Evolutionary conservation across 2,797 vertebrate genomes (phyloP).

Genomic region (Esox masquinongy): DNA sequence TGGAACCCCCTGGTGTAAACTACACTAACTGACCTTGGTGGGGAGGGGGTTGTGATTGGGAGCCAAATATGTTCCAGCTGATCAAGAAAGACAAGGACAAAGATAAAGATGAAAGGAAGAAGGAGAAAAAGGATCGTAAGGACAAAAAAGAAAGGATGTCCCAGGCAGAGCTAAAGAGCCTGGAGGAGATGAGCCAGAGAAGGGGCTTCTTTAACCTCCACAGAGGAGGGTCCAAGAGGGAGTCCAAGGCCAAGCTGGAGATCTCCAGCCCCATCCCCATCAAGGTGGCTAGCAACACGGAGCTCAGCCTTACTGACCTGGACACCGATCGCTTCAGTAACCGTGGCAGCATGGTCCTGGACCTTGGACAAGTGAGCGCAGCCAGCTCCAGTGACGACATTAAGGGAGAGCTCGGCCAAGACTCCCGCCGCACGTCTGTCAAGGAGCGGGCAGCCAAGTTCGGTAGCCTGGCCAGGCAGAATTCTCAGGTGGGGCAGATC

Average conservation of each 20-base stretch:
- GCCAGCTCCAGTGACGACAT: slow-evolving; percentile 82
- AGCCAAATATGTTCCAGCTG: slow-evolving; percentile 72
- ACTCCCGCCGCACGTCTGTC: slow-evolving; percentile 78
- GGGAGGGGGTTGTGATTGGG: slow-evolving; percentile 12
- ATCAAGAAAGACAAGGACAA: slow-evolving; percentile 80
- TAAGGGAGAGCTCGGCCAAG: slow-evolving; percentile 64
- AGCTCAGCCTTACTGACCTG: slow-evolving; percentile 83
- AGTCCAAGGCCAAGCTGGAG: slow-evolving; percentile 85
- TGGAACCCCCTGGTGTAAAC: slow-evolving; percentile 22
- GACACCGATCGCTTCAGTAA: slow-evolving; percentile 76
- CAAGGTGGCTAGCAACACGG: slow-evolving; percentile 86
- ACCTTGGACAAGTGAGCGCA: slow-evolving; percentile 74
- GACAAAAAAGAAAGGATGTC: slow-evolving; percentile 81
- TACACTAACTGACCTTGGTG: slow-evolving; percentile 8
- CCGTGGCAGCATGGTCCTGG: slow-evolving; percentile 70
- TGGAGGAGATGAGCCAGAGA: slow-evolving; percentile 93
- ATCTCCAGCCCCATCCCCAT: slow-evolving; percentile 97
- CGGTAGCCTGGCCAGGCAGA: slow-evolving; percentile 84
- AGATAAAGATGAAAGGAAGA: slow-evolving; percentile 64
- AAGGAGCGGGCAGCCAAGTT: slow-evolving; percentile 90
- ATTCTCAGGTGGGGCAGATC: slow-evolving; percentile 75
- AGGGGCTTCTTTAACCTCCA: slow-evolving; percentile 92
- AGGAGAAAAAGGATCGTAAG: slow-evolving; percentile 76
- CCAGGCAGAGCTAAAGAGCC: slow-evolving; percentile 74
- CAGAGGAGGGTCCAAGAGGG: slow-evolving; percentile 85